Evolutionary conservation across 2,113 vertebrate species (phyloP).

Genomic region (Girardinichthys multiradiatus): DNA sequence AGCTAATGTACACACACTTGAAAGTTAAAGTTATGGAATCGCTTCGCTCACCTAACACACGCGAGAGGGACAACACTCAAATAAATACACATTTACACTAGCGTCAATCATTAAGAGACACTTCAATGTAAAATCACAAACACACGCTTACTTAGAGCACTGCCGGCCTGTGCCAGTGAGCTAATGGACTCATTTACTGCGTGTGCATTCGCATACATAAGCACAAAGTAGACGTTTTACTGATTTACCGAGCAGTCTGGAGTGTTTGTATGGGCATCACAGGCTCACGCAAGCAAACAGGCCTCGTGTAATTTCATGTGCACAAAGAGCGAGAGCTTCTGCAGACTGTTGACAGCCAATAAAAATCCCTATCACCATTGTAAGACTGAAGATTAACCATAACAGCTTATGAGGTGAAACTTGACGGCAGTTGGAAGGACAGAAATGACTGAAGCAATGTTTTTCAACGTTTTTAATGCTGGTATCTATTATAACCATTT

Average conservation of each 20-base stretch:
- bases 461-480: neutral
- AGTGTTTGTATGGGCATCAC: slow-evolving; percentile 72
- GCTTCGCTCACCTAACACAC: slow-evolving; percentile 23
- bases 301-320: slow-evolving; percentile 56
- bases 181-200: slow-evolving; percentile 72
- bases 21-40: slow-evolving; percentile 30
- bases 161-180: slow-evolving; percentile 16
- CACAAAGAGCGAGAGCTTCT: slow-evolving; percentile 52
- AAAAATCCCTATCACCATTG: slow-evolving; percentile 46
- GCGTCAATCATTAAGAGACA: slow-evolving; percentile 50
- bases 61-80: neutral
- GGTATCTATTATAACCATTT: slow-evolving; percentile 1
- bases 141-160: slow-evolving; percentile 37
- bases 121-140: slow-evolving; percentile 57
- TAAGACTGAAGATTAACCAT: slow-evolving; percentile 13
- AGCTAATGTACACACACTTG: slow-evolving; percentile 50
- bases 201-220: slow-evolving; percentile 41
- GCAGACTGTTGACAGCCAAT: slow-evolving; percentile 40
- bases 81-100: slow-evolving; percentile 1
- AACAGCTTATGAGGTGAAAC: slow-evolving; percentile 18
- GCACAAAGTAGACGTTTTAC: slow-evolving; percentile 43
- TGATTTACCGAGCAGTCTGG: slow-evolving; percentile 63
- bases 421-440: neutral
- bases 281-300: slow-evolving; percentile 62
- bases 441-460: neutral